phyloP scores from a whole-genome alignment of 2,113 vertebrate genomes.

The Manacus vitellinus region DNA sequence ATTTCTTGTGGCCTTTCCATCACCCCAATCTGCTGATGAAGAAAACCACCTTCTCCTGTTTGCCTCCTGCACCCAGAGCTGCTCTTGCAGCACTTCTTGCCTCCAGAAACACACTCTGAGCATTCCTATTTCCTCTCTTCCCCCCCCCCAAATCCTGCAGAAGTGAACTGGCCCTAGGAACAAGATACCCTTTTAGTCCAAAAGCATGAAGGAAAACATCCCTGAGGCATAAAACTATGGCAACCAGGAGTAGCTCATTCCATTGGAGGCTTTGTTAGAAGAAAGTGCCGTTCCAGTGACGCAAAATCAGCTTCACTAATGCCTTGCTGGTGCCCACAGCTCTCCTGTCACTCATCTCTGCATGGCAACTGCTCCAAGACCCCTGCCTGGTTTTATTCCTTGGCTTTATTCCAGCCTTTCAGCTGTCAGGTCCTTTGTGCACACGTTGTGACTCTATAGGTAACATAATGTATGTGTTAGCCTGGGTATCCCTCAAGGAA shows the following conservation, averaged over 20 bases:
- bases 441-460: neutral
- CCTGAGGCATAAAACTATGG: slow-evolving; percentile 18
- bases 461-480: neutral
- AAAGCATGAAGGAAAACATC: slow-evolving; percentile 20
- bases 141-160: neutral
- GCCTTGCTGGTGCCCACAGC: neutral
- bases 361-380: neutral
- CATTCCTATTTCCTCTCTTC: neutral
- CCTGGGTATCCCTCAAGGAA: neutral
- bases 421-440: neutral
- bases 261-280: neutral
- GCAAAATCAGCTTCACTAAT: neutral
- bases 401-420: neutral
- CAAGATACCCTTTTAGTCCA: neutral
- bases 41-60: neutral
- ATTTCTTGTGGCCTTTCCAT: neutral
- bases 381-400: neutral
- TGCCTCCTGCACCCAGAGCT: neutral
- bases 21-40: neutral
- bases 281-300: neutral
- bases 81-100: neutral
- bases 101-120: neutral
- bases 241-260: neutral
- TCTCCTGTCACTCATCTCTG: neutral
- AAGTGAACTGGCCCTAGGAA: neutral